Evolutionary conservation across 2,888 invertebrate species (phyloP).

Genomic region (Melanchra persicariae): DNA sequence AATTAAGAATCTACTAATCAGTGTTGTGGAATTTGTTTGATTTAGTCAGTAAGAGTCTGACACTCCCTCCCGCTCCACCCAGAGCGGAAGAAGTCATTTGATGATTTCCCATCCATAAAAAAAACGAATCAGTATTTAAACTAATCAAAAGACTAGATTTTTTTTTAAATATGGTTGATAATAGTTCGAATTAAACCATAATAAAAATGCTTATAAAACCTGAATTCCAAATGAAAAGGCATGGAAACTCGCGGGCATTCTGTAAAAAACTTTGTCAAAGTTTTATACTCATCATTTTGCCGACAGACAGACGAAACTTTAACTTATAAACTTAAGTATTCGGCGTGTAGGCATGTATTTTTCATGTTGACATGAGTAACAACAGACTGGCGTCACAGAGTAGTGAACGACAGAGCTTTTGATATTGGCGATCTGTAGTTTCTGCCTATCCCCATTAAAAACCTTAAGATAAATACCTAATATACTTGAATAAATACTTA

Average conservation of each 20-base stretch:
- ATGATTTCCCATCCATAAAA: too few relatives aligned
- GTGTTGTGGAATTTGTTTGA: too few relatives aligned
- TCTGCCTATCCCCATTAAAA: neutral
- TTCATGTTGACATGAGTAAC: constrained; percentile 76
- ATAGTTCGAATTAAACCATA: neutral
- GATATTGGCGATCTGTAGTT: neutral
- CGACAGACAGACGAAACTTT: constrained; percentile 52
- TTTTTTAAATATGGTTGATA: neutral
- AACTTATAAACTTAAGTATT: constrained; percentile 17
- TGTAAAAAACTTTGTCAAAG: constrained; percentile 7
- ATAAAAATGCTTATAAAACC: neutral
- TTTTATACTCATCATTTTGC: neutral
- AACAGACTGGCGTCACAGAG: constrained; percentile 57
- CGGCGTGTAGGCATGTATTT: constrained; percentile 52
- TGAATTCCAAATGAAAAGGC: neutral
- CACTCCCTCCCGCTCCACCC: too few relatives aligned
- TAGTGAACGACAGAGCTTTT: neutral
- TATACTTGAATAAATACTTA: too few relatives aligned
- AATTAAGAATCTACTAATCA: neutral
- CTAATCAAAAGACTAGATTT: too few relatives aligned
- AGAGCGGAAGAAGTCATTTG: too few relatives aligned
- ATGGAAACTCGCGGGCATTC: neutral
- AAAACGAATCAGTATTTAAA: too few relatives aligned
- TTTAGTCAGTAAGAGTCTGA: too few relatives aligned
- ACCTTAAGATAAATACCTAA: too few relatives aligned